Base-by-base conservation (phyloP, 2,113 vertebrate genomes). In the Thinocorus orbignyianus region DNA sequence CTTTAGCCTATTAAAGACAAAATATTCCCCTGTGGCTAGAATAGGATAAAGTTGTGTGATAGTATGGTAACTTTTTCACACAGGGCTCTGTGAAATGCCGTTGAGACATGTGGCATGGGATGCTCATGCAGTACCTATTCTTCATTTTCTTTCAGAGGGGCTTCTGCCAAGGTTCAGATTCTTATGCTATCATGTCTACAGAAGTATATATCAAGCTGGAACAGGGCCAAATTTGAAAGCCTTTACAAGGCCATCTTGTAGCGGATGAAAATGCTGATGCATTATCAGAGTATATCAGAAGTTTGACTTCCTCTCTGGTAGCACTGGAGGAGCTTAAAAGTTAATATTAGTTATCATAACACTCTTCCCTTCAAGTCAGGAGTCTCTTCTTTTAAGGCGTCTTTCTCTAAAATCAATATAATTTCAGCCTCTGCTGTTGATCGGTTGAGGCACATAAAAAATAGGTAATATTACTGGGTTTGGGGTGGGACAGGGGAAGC, bases 61-160 rank as follows among this genome's bases (percentile, higher is more conserved):
- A 35, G 28, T 26, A 16, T 7, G 10, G 35, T 49, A 26, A 39
- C 26, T 52, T 58, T 65, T 78, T 70, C 69, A 65, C 5, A 14
- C 24, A n/a, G 24, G 10, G 12, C 13, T 64, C 76, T 80, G 24
- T 49, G 71, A 90, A 92, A 69, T 61, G 16, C 8, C 48, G 30
- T 6, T 37, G 26, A 57, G 10, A 42, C 26, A 19, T 6, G 18
- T 1, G 5, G 15, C 62, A 72, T 2, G 1, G 14, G 14, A 33
- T 69, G 42, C 16, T 76, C 52, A 44, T 5, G 4, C 4, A 12
- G n/a, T 28, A n/a, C 15, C 16, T 10, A 2, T 16, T 35, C 39
- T 48, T 51, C 6, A 0, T 20, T 61, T 33, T 81, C 52, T 30
- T 62, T 90, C 48, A 31, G 37, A 74, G 18, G 18, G 8, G 3